phyloP scores from a whole-genome alignment of 1,140 invertebrate species.

The Hycleus cichorii region DNA sequence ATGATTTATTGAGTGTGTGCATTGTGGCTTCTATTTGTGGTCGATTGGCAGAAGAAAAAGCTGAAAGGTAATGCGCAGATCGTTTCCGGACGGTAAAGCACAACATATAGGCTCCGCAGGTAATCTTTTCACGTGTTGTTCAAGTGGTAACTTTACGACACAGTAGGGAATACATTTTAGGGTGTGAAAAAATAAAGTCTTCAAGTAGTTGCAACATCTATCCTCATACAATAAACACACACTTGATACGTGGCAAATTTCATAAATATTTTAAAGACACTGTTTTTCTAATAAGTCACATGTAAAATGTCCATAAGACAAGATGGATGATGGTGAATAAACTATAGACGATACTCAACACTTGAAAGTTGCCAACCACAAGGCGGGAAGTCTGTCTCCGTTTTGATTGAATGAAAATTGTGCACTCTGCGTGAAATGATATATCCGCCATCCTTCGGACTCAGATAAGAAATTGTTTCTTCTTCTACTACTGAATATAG shows the following conservation, averaged over 20 bases:
- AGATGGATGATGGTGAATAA: constrained; percentile 25
- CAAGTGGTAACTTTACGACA: constrained; percentile 6
- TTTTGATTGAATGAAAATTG: constrained; percentile 34
- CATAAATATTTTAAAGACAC: no score
- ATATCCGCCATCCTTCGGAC: constrained; percentile 16
- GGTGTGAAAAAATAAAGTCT: constrained; percentile 2
- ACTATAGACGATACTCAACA: constrained; percentile 13
- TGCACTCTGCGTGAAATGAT: constrained; percentile 25
- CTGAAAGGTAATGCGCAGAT: not conserved
- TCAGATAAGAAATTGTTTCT: constrained; percentile 11
- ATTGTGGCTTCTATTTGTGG: not conserved
- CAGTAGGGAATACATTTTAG: not conserved
- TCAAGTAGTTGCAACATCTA: not conserved
- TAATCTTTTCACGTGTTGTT: constrained; percentile 9
- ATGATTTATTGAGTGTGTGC: not conserved
- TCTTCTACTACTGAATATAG: constrained; percentile 5
- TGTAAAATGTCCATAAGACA: not conserved
- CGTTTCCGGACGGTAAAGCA: constrained; percentile 10
- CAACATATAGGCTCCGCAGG: constrained; percentile 2
- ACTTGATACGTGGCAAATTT: no score
- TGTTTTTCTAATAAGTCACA: no score
- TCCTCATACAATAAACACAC: no score
- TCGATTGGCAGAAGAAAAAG: not conserved
- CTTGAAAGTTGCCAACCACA: constrained; percentile 3
- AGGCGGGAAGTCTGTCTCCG: constrained; percentile 20